These are phyloP conservation scores for Bufo bufo DNA, from an alignment of 2,113 vertebrate genomes.

Conservation along the genomic window DNA sequence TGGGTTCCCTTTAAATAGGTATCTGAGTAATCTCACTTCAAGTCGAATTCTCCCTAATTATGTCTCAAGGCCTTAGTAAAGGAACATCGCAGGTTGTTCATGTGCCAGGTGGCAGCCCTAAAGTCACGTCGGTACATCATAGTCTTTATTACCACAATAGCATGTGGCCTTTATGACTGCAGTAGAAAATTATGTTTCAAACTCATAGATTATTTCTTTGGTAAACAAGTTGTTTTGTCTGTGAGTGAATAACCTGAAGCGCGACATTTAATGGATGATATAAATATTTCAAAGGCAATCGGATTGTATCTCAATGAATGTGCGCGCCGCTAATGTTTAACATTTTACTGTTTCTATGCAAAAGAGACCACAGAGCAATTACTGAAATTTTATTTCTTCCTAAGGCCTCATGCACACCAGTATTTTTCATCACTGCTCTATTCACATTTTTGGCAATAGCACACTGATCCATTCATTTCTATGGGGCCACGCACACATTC, in stretches of 20 bases:
- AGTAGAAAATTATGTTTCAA: slow-evolving; percentile 36
- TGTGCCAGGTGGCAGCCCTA: slow-evolving; percentile 48
- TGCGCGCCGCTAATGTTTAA: slow-evolving; percentile 5
- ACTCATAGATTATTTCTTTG: slow-evolving; percentile 49
- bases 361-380: background rate
- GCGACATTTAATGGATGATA: slow-evolving; percentile 38
- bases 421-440: too few relatives aligned
- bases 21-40: background rate
- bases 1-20: slow-evolving; percentile 16
- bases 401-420: too few relatives aligned
- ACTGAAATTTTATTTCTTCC: too few relatives aligned
- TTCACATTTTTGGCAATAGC: too few relatives aligned
- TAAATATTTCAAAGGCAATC: slow-evolving; percentile 41
- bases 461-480: too few relatives aligned
- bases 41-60: background rate
- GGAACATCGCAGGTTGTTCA: slow-evolving; percentile 15
- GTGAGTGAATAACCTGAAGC: slow-evolving; percentile 46
- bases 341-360: background rate
- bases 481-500: too few relatives aligned
- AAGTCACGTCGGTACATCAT: slow-evolving; percentile 26
- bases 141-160: slow-evolving; percentile 44
- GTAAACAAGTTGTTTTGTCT: slow-evolving; percentile 50
- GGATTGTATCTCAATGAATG: slow-evolving; percentile 12
- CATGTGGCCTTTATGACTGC: slow-evolving; percentile 46
- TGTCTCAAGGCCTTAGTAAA: slow-evolving; percentile 14